These are phyloP conservation scores for Sebastes trivittatus DNA, from an alignment of 2,797 vertebrate genomes.

Conservation along the genomic window DNA sequence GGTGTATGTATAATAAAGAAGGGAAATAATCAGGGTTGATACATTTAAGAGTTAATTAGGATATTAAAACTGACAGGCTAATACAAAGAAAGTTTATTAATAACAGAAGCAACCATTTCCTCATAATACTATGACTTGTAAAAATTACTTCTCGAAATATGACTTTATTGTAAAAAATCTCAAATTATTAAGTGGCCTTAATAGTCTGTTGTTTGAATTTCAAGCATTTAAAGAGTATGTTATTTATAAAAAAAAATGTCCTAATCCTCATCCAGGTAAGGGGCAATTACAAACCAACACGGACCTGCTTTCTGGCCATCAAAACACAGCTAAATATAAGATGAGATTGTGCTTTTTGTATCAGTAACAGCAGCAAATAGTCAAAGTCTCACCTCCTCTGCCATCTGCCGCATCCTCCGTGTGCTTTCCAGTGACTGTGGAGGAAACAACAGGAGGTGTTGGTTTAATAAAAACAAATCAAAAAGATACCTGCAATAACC, in stretches of 20 bases:
- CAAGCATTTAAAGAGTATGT: no score
- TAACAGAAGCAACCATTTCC: not conserved
- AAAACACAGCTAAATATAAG: not conserved
- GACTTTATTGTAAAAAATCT: not conserved
- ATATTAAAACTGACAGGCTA: not conserved
- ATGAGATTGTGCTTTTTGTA: not conserved
- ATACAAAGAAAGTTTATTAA: not conserved
- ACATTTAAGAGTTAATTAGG: not conserved
- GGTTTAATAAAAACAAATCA: not conserved
- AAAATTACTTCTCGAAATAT: not conserved
- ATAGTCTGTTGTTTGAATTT: not conserved
- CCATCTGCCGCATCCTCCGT: conserved; percentile 92
- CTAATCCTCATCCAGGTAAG: not conserved
- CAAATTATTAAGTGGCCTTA: not conserved
- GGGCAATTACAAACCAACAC: not conserved
- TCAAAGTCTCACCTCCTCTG: conserved; percentile 90
- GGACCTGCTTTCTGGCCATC: not conserved
- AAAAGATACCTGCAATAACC: not conserved
- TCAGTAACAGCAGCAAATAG: not conserved
- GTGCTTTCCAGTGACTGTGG: conserved; percentile 96
- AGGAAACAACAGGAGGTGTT: conserved; percentile 4
- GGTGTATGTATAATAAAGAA: not conserved
- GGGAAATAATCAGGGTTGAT: not conserved
- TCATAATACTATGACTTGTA: not conserved
- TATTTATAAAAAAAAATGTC: no score